Base-by-base conservation (phyloP, 2,113 vertebrate genomes). In the Actinemys pallida region DNA sequence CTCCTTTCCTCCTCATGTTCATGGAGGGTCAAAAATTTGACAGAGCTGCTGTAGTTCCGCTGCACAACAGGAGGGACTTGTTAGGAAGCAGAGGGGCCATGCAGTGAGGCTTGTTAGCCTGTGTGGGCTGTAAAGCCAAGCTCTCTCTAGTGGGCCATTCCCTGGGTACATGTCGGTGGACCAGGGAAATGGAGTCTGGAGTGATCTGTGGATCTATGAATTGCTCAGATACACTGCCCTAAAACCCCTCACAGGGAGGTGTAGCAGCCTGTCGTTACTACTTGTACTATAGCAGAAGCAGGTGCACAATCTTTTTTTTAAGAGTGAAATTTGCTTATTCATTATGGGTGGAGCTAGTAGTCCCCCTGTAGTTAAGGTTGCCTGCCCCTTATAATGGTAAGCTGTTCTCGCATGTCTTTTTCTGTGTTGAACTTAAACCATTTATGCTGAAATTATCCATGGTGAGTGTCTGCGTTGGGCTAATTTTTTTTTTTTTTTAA, bases 41-140 rank as follows among this genome's bases (percentile, higher is more conserved):
- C 16, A 35, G 84, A 78, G 29, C 42, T n/a, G 5, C 13, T 0
- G 2, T n/a, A 53, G 56, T 6, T 83, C 35, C 0, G 0, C 20
- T 17, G 6, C 0, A 1, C 49, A 25, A 56, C 35, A 24, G 29
- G 84, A 87, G 52, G 20, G 79, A 10, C 35, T 52, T 2, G 17
- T 57, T 57, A 42, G 54, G 53, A 83, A 83, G 81, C 53, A 45
- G 54, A 57, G 42, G 16, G 6, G 35, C 24, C 11, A 56, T 17
- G 56, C 50, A n/a, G 75, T 39, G 14, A 75, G 8, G 2, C 17
- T 11, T 17, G 19, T 4, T 5, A 53, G 10, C 29, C 35, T 0
- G 0, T 42, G 42, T 1, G 0, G 25, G 79, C 19, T 54, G 85
- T 5, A 8, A 5, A 52, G 81, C 7, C 42, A 52, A 25, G 5